These are phyloP conservation scores for Pemphigus obesinymphae DNA, from an alignment of 1,140 invertebrate species.

Conservation along the genomic window DNA sequence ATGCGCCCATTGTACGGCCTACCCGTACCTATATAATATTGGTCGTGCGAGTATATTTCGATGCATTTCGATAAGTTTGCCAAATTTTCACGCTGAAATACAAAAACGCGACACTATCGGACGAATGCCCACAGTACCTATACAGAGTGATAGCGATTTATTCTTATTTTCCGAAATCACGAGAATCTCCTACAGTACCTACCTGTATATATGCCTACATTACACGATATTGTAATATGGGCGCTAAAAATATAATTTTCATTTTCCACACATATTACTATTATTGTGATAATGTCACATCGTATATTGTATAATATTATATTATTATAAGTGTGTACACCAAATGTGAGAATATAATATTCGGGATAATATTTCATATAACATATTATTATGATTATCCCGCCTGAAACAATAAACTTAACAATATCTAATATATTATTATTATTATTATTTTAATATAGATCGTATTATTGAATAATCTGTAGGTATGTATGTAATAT, in stretches of 20 bases:
- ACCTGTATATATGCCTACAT: too few species aligned
- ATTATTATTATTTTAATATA: not conserved
- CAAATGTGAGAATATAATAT: too few species aligned
- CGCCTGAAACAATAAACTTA: not conserved
- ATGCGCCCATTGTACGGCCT: too few species aligned
- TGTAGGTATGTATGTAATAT: not conserved
- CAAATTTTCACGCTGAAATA: too few species aligned
- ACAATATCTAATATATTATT: not conserved
- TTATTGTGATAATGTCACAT: not conserved
- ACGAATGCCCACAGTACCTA: too few species aligned
- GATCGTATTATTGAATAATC: not conserved
- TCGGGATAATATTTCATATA: not conserved
- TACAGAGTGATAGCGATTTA: too few species aligned
- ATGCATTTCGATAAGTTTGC: too few species aligned
- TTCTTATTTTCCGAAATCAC: not conserved
- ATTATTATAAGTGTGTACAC: not conserved
- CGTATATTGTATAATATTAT: not conserved
- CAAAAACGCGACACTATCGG: too few species aligned
- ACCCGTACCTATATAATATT: too few species aligned
- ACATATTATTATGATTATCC: not conserved
- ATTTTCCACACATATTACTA: not conserved
- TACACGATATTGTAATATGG: not conserved
- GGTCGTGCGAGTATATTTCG: too few species aligned
- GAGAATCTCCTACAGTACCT: not conserved
- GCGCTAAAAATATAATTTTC: not conserved